A percentile compares a stretch with the other conserved stretches of the same genome.
phyloP scores from a whole-genome alignment of 2,113 vertebrate species.

The Amblyornis subalaris region DNA sequence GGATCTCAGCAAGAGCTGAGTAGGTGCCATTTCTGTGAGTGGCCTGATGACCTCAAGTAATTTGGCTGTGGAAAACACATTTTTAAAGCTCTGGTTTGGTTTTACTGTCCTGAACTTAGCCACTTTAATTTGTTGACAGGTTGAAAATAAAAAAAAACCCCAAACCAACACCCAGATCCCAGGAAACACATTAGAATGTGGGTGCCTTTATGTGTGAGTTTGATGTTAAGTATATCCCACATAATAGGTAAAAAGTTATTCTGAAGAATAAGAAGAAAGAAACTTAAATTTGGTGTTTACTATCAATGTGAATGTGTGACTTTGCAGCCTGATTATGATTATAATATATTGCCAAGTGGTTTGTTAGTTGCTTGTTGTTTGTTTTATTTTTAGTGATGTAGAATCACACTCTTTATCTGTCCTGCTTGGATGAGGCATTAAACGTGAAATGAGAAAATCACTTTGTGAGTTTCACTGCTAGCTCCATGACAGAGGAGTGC shows the following conservation, averaged over 20 bases:
- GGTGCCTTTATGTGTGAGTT: not conserved
- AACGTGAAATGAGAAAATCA: not conserved
- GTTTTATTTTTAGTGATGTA: not conserved
- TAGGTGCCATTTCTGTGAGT: not conserved
- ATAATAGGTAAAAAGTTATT: not conserved
- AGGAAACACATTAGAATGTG: not conserved
- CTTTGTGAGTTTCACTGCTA: not conserved
- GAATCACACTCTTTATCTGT: not conserved
- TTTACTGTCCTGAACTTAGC: not conserved
- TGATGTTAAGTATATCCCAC: not conserved
- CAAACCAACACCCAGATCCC: not conserved
- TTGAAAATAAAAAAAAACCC: not conserved
- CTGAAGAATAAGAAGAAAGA: not conserved
- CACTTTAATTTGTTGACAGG: not conserved
- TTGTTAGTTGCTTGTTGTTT: not conserved
- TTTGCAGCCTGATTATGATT: not conserved
- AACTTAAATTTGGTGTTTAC: not conserved
- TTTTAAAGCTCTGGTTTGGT: not conserved
- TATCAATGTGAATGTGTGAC: not conserved
- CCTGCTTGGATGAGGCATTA: not conserved
- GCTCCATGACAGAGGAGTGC: not conserved
- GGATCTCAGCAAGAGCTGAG: not conserved
- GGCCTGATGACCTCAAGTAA: not conserved
- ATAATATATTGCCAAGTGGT: not conserved
- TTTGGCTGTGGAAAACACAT: not conserved